These are phyloP conservation scores for Blomia tropicalis DNA, from an alignment of 2,888 invertebrate species.

Conservation along the genomic window DNA sequence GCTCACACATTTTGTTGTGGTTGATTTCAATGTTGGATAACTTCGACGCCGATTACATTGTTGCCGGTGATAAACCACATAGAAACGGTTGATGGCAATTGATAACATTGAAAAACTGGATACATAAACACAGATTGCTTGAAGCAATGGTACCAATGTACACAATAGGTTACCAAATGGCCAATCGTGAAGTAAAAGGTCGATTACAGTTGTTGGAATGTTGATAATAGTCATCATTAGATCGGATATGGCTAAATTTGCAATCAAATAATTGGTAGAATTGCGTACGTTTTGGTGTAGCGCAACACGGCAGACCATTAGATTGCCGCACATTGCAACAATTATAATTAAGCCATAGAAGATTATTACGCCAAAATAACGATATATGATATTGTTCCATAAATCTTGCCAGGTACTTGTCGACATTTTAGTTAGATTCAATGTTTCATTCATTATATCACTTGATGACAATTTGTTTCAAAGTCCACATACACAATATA, in stretches of 20 bases:
- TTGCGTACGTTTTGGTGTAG: slow-evolving; percentile 42
- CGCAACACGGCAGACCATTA: slow-evolving; percentile 41
- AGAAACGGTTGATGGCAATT: slow-evolving; percentile 12
- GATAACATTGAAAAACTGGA: slow-evolving; percentile 2
- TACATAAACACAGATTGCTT: slow-evolving; percentile 31
- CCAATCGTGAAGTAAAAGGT: slow-evolving; percentile 34
- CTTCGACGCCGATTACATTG: background rate
- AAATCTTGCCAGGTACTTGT: too few species aligned
- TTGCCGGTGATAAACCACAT: background rate
- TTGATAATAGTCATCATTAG: slow-evolving; percentile 36
- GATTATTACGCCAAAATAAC: too few species aligned
- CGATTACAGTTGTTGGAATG: slow-evolving; percentile 35
- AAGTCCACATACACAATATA: too few species aligned
- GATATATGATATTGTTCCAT: too few species aligned
- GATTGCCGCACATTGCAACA: slow-evolving; percentile 37
- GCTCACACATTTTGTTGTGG: too few species aligned
- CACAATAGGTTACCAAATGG: slow-evolving; percentile 38
- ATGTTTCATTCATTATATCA: too few species aligned
- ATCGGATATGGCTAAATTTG: slow-evolving; percentile 41
- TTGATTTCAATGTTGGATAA: too few species aligned
- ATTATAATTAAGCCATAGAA: slow-evolving; percentile 39
- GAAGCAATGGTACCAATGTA: slow-evolving; percentile 36
- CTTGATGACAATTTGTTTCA: too few species aligned
- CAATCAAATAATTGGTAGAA: slow-evolving; percentile 43
- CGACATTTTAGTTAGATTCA: too few species aligned